A percentile compares a stretch with the other conserved stretches of the same genome.
These are phyloP conservation scores for Platichthys flesus DNA, from an alignment of 2,113 vertebrate species.

Conservation along the genomic window DNA sequence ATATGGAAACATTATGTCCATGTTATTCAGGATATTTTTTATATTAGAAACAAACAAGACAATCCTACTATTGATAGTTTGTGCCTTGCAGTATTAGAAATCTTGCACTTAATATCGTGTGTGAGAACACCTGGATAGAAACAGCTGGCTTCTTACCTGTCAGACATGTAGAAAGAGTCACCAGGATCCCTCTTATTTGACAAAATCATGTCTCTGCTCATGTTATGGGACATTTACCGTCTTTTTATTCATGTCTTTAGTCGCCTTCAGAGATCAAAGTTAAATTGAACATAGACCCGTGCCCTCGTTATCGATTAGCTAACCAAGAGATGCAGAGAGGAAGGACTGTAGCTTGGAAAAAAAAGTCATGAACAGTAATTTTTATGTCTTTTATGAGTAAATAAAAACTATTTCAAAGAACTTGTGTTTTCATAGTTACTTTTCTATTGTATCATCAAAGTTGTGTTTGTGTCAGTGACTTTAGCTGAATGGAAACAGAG, in stretches of 20 bases:
- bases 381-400: constrained; percentile 66
- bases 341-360: constrained; percentile 46
- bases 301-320: constrained; percentile 18
- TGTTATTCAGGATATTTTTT: constrained; percentile 62
- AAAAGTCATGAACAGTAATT: background rate
- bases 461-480: background rate
- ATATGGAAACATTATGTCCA: constrained; percentile 70
- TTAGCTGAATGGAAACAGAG: no score
- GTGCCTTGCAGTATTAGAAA: constrained; percentile 84
- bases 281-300: background rate
- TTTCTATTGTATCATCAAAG: background rate
- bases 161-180: background rate
- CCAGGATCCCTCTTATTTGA: constrained; percentile 35
- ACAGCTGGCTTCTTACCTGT: background rate
- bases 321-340: constrained; percentile 20
- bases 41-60: constrained; percentile 61
- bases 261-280: constrained; percentile 19
- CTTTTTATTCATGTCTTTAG: constrained; percentile 34
- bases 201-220: background rate
- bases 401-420: constrained; percentile 64
- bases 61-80: constrained; percentile 72
- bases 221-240: background rate
- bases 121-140: constrained; percentile 50
- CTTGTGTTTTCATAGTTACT: background rate
- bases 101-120: constrained; percentile 73